Evolutionary conservation across 30 jellyfish, hydroid and myxozoan species (phyloP).

Genomic region (Turritopsis rubra): DNA sequence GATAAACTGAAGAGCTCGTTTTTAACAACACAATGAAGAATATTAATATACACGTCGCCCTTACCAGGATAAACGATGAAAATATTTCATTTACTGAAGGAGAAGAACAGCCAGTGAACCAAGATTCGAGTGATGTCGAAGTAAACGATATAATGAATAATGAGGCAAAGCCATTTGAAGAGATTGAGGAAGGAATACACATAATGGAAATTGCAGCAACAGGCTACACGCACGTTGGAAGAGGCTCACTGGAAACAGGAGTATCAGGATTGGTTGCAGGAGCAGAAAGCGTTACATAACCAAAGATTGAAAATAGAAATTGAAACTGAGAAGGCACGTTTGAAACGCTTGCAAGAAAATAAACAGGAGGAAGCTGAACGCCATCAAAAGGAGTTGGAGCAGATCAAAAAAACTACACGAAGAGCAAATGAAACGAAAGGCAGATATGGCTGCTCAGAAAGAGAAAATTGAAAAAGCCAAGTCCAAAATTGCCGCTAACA

Average conservation of each 20-base stretch:
- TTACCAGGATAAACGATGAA: too few relatives aligned
- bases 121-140: too few relatives aligned
- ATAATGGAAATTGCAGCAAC: too few relatives aligned
- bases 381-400: constrained; percentile 12
- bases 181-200: too few relatives aligned
- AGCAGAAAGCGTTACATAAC: constrained; percentile 35
- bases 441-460: not conserved
- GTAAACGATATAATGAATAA: too few relatives aligned
- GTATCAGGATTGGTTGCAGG: constrained; percentile 18
- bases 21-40: too few relatives aligned
- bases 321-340: constrained; percentile 36
- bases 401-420: not conserved
- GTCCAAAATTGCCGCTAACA: constrained; percentile 17
- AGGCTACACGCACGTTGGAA: not conserved
- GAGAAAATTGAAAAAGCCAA: constrained; percentile 10
- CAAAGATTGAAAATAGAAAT: constrained; percentile 26
- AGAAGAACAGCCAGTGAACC: too few relatives aligned
- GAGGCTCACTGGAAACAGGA: constrained; percentile 26
- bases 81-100: too few relatives aligned
- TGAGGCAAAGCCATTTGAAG: too few relatives aligned
- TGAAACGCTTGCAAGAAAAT: constrained; percentile 19
- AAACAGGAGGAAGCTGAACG: constrained; percentile 20
- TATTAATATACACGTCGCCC: too few relatives aligned
- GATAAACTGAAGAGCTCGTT: not conserved
- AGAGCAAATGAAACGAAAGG: constrained; percentile 14